Base-by-base conservation (phyloP, 2,888 invertebrate genomes). In the Harpagoxenus sublaevis region DNA sequence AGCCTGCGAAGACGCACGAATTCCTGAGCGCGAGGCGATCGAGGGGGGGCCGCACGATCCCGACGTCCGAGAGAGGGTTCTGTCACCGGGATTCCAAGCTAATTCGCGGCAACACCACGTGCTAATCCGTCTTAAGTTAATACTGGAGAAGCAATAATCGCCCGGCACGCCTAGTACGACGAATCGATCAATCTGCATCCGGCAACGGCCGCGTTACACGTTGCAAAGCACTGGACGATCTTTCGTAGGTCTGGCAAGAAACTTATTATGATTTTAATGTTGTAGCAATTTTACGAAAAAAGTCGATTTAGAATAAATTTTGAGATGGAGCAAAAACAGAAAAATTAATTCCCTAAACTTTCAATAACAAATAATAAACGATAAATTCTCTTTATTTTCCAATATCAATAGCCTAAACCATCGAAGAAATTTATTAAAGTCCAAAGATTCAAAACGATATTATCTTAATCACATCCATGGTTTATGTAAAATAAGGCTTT, bases 131-230 rank as follows among this genome's bases (percentile, higher is more conserved):
- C 90, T 90, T 75, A 81, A 89, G 88, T 86, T 82, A 75, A 82
- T 84, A 73, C 81, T 70, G 84, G 83, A 84, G 86, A 88, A 90
- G 90, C 88, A 92, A 92, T 92, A 92, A 93, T 93, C 92, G 91
- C 87, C 88, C 88, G 87, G 86, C 90, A 85, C 89, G 92, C 90
- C 89, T 84, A 83, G 87, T 86, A 81, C 89, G 92, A 91, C 90
- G 86, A 88, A 88, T 87, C 92, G 83, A 93, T 93, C 92, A 91
- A 92, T 93, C 92, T 91, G 87, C 82, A 83, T 65, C 81, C 23
- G 63, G n/a, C 79, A 63, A 62, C 62, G 84, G 66, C n/a, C 73
- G 85, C 68, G 83, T 85, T 75, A 75, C 85, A 85, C 75, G 81
- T 71, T 84, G 79, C 88, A 63, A 71, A 83, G 55, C 79, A 70